Evolutionary conservation across 2,113 vertebrate species (phyloP).

Genomic region (Paramisgurnus dabryanus): DNA sequence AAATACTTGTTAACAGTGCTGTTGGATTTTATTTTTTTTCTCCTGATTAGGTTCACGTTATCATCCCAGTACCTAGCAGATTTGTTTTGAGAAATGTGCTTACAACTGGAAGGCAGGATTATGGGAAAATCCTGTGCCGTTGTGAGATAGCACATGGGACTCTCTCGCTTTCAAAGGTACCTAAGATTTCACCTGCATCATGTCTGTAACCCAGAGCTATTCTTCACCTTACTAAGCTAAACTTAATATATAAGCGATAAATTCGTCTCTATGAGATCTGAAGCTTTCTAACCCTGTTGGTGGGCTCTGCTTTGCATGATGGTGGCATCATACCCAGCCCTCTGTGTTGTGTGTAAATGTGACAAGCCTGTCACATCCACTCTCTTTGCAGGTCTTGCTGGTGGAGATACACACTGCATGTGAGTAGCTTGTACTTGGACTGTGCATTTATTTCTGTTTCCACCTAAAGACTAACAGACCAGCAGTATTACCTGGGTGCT

Average conservation of each 20-base stretch:
- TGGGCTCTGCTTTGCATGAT: conserved; percentile 49
- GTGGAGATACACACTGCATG: conserved; percentile 44
- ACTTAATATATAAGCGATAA: not conserved
- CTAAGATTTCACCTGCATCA: not conserved
- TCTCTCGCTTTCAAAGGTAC: conserved; percentile 5
- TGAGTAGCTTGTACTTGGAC: conserved; percentile 46
- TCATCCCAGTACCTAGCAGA: conserved; percentile 48
- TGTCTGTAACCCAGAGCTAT: not conserved
- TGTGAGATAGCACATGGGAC: not conserved
- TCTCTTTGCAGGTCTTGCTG: conserved; percentile 40
- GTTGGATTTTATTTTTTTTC: conserved; percentile 41
- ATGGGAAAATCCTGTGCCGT: conserved; percentile 43
- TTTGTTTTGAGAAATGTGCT: conserved; percentile 61
- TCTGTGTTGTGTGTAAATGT: conserved; percentile 53
- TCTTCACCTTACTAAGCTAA: conserved; percentile 30
- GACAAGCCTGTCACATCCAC: conserved; percentile 53
- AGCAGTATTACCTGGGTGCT: conserved; percentile 48
- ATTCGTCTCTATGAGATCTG: not conserved
- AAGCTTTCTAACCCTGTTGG: conserved; percentile 38
- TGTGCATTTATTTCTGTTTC: conserved; percentile 59
- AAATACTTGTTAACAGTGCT: conserved; percentile 50
- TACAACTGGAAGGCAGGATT: conserved; percentile 53
- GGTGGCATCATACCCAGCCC: conserved; percentile 50
- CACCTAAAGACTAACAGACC: conserved; percentile 43
- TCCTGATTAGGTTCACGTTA: conserved; percentile 52